Evolutionary conservation across 2,797 vertebrate genomes (phyloP), one percentile per base, ranked within the genome.

Genomic region (Danio choprae): DNA sequence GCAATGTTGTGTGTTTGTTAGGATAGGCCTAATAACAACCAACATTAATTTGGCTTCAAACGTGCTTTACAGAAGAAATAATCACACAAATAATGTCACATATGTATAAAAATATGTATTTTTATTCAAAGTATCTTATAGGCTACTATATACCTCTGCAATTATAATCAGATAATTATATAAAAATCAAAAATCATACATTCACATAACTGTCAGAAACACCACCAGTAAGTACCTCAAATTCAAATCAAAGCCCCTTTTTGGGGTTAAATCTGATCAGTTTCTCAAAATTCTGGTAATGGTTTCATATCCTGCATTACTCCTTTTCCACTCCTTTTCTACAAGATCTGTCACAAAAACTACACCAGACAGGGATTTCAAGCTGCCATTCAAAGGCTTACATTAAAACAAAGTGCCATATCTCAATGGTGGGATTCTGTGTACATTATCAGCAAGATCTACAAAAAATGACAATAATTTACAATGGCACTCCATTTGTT

Each of bases 71-170:
- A 16, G 5, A 48, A 60, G 10, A 68, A 77, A 68, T 10, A 51
- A 22, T 44, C 13, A 29, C 29, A 29, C 29, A 29, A 29, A 46
- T 36, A 67, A 16, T 43, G 8, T 48, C 40, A 43, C 11, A 8
- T 13, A 29, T 65, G 15, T 78, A 78, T 18, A 82, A 79, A 82
- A 82, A 79, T 71, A 79, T 18, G 11, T 2, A 10, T 58, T 48
- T 58, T 76, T 43, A 70, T 62, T 68, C n/a, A 62, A 46, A 62
- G 50, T 62, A 60, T 55, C 74, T 55, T 29, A 29, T 40, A 18
- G 5, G 46, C 13, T 51, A 18, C 41, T 36, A 20, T 40, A 53
- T 8, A 38, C 63, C 15, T 6, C 6, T 29, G 20, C 15, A 60
- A 67, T 62, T 58, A 51, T 41, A 77, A 38, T 53, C 38, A 68